phyloP scores from a whole-genome alignment of 2,888 invertebrate species.

The Phalangium opilio region DNA sequence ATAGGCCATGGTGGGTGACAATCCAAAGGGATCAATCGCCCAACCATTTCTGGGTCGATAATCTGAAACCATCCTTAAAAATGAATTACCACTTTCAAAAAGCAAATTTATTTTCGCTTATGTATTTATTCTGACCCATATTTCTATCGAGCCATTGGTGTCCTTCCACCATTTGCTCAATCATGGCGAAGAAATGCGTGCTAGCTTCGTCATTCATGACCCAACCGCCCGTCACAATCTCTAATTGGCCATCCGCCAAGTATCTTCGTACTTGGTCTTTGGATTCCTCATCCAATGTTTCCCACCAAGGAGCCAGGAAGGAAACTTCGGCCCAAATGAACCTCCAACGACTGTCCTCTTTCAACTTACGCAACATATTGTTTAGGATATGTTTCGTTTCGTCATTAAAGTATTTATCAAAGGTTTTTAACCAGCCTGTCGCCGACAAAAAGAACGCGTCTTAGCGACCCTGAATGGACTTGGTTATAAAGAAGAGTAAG shows the following conservation, averaged over 20 bases:
- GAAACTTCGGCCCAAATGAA: constrained; percentile 98
- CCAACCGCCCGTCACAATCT: constrained; percentile 97
- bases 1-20: constrained; percentile 71
- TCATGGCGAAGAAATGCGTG: constrained; percentile 76
- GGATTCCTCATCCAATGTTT: constrained; percentile 37
- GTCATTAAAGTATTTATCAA: constrained; percentile 77
- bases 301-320: constrained; percentile 87
- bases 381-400: constrained; percentile 82
- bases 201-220: constrained; percentile 98
- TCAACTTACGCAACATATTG: constrained; percentile 71
- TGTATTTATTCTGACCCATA: constrained; percentile 40
- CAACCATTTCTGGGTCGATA: constrained; percentile 42
- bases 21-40: constrained; percentile 89
- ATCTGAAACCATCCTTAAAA: too few species aligned
- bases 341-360: constrained; percentile 57
- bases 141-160: constrained; percentile 81
- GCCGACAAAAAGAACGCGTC: too few species aligned
- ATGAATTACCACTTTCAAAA: too few species aligned
- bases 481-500: not conserved
- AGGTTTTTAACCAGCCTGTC: constrained; percentile 83
- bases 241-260: constrained; percentile 66
- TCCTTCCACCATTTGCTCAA: constrained; percentile 83
- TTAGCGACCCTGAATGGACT: not conserved
- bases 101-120: too few species aligned
- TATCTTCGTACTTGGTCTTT: constrained; percentile 44